Evolutionary conservation across 2,113 vertebrate genomes (phyloP).

Genomic region (Dipodomys stephensi): DNA sequence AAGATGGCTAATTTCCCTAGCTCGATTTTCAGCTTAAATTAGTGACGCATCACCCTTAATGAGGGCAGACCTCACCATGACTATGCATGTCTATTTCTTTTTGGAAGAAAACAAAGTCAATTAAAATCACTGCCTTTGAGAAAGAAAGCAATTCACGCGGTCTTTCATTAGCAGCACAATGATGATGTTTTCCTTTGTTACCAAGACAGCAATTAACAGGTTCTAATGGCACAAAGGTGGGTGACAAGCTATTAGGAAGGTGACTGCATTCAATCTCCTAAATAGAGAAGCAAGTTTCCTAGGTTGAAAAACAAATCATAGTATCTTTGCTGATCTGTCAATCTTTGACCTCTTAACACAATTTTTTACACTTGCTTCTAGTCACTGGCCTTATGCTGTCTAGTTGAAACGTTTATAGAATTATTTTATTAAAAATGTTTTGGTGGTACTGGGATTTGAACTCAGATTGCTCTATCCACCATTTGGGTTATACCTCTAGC

Average conservation of each 20-base stretch:
- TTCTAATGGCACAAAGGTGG: conserved; percentile 83
- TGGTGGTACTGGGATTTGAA: too few relatives aligned
- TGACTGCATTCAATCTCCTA: conserved; percentile 65
- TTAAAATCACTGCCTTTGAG: conserved; percentile 81
- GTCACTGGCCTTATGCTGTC: not conserved
- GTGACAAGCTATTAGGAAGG: conserved; percentile 80
- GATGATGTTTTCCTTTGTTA: conserved; percentile 84
- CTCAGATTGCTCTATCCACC: too few relatives aligned
- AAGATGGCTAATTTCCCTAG: conserved; percentile 48
- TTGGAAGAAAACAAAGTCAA: conserved; percentile 79
- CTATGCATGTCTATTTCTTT: conserved; percentile 71
- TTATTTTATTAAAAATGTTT: conserved; percentile 41
- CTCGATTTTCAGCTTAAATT: conserved; percentile 67
- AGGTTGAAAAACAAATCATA: conserved; percentile 33
- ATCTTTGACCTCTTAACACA: not conserved
- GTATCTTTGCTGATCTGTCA: not conserved
- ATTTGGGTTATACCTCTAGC: too few relatives aligned
- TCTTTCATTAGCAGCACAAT: conserved; percentile 76
- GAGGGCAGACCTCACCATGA: conserved; percentile 73
- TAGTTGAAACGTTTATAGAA: conserved; percentile 63
- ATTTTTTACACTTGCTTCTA: not conserved
- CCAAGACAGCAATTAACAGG: conserved; percentile 85
- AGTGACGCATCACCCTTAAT: conserved; percentile 68
- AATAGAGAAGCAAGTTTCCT: not conserved
- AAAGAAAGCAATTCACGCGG: conserved; percentile 70